Percentiles rank a stretch among this genome's conserved stretches.
Conservation (phyloP, 1,140 invertebrate species). For the Pseudomyrmex gracilis region DNA sequence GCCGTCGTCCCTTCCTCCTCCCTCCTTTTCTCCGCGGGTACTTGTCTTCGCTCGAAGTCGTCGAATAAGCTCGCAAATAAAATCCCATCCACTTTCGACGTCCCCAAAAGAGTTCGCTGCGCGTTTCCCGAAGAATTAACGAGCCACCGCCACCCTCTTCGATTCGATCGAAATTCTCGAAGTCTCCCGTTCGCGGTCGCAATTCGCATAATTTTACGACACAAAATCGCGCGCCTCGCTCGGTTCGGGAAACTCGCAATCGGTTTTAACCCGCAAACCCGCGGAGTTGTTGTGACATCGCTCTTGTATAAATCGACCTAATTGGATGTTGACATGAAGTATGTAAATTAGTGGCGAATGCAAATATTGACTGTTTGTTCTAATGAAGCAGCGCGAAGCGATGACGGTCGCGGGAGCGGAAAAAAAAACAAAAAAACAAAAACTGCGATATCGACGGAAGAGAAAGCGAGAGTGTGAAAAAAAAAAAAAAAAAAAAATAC, state of each 20-base stretch:
- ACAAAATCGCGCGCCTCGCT: conserved; percentile 16
- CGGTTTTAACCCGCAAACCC: conserved; percentile 39
- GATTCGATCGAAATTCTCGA: not conserved
- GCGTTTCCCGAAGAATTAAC: conserved; percentile 41
- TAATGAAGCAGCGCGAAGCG: conserved; percentile 47
- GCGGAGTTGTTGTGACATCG: conserved; percentile 31
- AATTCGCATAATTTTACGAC: conserved; percentile 6
- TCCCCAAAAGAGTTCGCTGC: not conserved
- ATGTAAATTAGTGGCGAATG: conserved; percentile 52
- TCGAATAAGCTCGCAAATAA: conserved; percentile 23
- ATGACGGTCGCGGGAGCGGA: no score
- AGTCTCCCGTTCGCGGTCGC: not conserved
- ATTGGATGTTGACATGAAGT: conserved; percentile 48
- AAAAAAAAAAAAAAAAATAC: no score
- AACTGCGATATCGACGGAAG: not conserved
- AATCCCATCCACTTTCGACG: conserved; percentile 31
- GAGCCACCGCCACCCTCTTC: not conserved
- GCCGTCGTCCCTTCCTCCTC: not conserved
- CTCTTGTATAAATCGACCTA: conserved; percentile 49
- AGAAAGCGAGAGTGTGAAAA: not conserved
- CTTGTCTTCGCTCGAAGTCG: no score
- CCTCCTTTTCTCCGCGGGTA: not conserved
- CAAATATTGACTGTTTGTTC: conserved; percentile 59
- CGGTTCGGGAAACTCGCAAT: not conserved
- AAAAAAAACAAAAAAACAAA: conserved; percentile 29